phyloP scores from a whole-genome alignment of 2,797 vertebrate genomes.

The Tauraco hartlaubi region DNA sequence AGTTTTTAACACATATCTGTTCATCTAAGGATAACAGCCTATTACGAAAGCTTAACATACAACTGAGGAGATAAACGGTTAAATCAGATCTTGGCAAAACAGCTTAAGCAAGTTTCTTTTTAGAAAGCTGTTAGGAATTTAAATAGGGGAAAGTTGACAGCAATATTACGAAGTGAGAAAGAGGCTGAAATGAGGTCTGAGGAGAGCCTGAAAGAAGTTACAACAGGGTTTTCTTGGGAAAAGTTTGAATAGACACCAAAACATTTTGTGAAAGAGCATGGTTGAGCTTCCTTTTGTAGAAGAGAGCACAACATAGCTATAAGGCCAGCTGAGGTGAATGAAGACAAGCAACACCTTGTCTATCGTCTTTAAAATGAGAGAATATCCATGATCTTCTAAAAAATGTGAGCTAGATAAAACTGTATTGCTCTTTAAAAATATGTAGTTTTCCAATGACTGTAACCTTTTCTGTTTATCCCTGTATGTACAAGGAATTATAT shows the following conservation, averaged over 20 bases:
- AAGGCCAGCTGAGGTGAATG: not conserved
- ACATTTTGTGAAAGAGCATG: not conserved
- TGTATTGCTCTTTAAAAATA: not conserved
- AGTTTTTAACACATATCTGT: not conserved
- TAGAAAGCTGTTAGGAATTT: not conserved
- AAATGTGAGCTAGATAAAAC: not conserved
- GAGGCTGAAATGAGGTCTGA: not conserved
- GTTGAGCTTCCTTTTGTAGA: not conserved
- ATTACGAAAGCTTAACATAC: not conserved
- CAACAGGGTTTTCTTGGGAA: not conserved
- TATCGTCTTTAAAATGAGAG: not conserved
- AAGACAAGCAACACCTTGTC: not conserved
- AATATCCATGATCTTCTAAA: not conserved
- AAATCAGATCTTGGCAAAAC: not conserved
- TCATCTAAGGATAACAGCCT: not conserved
- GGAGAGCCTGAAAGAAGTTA: not conserved
- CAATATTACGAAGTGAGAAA: not conserved
- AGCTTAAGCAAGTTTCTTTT: not conserved
- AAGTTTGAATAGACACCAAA: not conserved
- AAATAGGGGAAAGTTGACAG: not conserved
- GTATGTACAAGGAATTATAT: not conserved
- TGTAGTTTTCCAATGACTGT: not conserved
- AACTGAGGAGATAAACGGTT: not conserved
- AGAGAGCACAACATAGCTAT: not conserved
- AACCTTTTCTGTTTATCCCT: slow-evolving; percentile 12